Base-by-base conservation (phyloP, 1,140 invertebrate genomes). In the Plutomurus gul region DNA sequence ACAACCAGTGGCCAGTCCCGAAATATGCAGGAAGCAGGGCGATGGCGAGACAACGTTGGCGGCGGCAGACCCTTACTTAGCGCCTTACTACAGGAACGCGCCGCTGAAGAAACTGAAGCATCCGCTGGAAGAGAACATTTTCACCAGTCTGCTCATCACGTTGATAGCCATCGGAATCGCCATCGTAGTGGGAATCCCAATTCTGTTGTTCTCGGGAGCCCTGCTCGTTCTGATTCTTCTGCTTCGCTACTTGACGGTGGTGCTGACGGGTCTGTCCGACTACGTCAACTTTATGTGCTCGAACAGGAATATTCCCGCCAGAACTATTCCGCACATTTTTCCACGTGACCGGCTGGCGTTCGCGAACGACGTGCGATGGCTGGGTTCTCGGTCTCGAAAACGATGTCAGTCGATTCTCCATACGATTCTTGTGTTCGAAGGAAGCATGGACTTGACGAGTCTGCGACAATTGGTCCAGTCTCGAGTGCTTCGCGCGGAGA, bases 371-470 rank as follows among this genome's bases (percentile, higher is more conserved):
- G 85, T 85, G 3, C 82, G 88, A 30, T 89, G 89, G 88, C 83
- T 90, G 22, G 86, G 86, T n/a, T 82, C 85, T n/a, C 82, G 85
- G 10, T 84, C 82, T 43, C 83, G 10, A 1, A 49, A 47, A 4
- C 71, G 39, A 46, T 75, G 85, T 47, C 85, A 85, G 39, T 85
- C 87, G n/a, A 86, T 89, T 7, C 85, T 87, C 7, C 89, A 90
- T 80, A 87, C 86, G 36, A 83, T 90, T 7, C 85, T 90, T 4
- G 84, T 89, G 25, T 84, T 90, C 36, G 89, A 90, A 70, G 84
- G 85, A 5, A 86, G 86, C 11, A 84, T 90, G 75, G 85, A 85
- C 65, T 84, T 87, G n/a, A 78, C 84, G n/a, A 85, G 85, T 36
- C 85, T 90, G 11, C 84, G 86, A 13, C 86, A 89, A 46, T 82